These are phyloP conservation scores for Halcyon senegalensis DNA, from an alignment of 2,113 vertebrate genomes.

Conservation along the genomic window DNA sequence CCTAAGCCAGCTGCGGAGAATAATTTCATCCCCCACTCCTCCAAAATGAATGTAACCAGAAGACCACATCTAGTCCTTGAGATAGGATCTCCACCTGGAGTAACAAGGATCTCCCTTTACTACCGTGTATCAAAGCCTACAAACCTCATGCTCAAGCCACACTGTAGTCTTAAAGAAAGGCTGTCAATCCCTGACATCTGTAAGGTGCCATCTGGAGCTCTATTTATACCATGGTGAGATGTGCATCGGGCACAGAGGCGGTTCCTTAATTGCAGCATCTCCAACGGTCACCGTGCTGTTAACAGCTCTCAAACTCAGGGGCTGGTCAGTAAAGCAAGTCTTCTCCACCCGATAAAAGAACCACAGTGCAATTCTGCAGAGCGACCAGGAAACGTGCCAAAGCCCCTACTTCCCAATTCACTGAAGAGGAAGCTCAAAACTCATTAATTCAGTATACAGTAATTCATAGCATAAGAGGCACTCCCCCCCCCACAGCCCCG, in stretches of 20 bases:
- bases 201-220: slow-evolving; percentile 57
- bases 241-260: slow-evolving; percentile 29
- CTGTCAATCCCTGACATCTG: slow-evolving; percentile 49
- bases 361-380: not conserved
- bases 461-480: not conserved
- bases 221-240: slow-evolving; percentile 44
- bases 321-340: not conserved
- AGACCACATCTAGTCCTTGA: not conserved
- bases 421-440: not conserved
- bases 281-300: not conserved
- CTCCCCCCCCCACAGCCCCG: accelerated
- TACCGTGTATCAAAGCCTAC: not conserved
- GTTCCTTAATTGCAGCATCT: slow-evolving; percentile 43
- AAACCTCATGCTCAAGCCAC: not conserved
- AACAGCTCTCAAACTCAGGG: not conserved
- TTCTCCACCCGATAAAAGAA: not conserved
- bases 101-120: not conserved
- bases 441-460: not conserved
- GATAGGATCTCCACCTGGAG: not conserved
- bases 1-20: not conserved
- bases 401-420: not conserved
- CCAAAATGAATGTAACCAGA: not conserved
- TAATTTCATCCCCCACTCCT: not conserved
- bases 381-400: not conserved
- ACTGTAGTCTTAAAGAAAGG: not conserved